Percentiles rank a stretch among this genome's conserved stretches.
phyloP scores from a whole-genome alignment of 2,797 vertebrate genomes.

The Acestrorhynchus altus region DNA sequence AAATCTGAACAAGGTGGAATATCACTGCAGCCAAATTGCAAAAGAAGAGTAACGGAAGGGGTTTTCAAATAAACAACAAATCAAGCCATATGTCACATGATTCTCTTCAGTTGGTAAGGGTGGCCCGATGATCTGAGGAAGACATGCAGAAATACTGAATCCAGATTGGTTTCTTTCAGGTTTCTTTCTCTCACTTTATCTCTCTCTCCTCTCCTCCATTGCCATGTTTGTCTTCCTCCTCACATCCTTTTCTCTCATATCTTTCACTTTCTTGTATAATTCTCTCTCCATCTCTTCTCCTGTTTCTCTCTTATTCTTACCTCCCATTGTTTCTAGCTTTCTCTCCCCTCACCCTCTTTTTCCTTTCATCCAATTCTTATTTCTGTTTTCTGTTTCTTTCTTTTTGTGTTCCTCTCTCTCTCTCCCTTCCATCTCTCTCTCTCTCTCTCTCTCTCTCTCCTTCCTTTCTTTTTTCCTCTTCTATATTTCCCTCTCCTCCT shows the following conservation, averaged over 20 bases:
- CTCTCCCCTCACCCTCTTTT: constrained; percentile 37
- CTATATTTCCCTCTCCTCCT: constrained; percentile 58
- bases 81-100: too few relatives aligned
- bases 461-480: constrained; percentile 42
- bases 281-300: constrained; percentile 12
- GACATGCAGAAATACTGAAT: too few relatives aligned
- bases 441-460: neutral
- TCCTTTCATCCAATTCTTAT: constrained; percentile 61
- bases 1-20: too few relatives aligned
- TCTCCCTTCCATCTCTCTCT: neutral
- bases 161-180: too few relatives aligned
- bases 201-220: neutral
- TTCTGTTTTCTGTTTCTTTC: constrained; percentile 47
- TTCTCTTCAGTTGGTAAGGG: too few relatives aligned
- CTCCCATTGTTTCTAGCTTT: constrained; percentile 21
- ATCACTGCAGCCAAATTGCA: too few relatives aligned
- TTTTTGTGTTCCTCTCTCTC: neutral
- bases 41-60: too few relatives aligned
- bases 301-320: neutral
- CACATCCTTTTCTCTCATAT: constrained; percentile 54
- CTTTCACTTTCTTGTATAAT: constrained; percentile 33
- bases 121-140: too few relatives aligned
- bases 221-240: neutral
- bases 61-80: too few relatives aligned
- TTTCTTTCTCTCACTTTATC: neutral